These are phyloP conservation scores for Benitochromis conjunctus DNA, from an alignment of 2,113 vertebrate genomes.

Conservation along the genomic window DNA sequence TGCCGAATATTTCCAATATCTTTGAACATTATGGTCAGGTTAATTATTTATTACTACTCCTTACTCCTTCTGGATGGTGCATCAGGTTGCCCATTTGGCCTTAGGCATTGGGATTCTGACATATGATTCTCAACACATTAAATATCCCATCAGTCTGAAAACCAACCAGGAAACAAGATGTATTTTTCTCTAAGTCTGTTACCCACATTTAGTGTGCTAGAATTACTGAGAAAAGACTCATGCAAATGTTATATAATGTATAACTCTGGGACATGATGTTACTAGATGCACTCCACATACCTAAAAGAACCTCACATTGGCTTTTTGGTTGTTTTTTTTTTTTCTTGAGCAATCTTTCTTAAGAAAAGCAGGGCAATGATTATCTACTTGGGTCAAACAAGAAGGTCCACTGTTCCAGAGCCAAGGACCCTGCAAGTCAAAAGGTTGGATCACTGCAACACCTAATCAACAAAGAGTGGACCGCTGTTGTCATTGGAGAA, in stretches of 20 bases:
- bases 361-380: background rate
- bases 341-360: background rate
- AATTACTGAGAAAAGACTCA: background rate
- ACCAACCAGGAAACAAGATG: background rate
- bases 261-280: background rate
- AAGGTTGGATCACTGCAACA: background rate
- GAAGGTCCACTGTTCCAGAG: slow-evolving; percentile 9
- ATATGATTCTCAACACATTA: background rate
- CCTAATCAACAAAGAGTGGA: background rate
- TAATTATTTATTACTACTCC: background rate
- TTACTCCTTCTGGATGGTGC: background rate
- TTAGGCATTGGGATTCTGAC: background rate
- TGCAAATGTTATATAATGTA: background rate
- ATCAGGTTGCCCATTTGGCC: background rate
- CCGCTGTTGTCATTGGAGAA: background rate
- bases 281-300: background rate
- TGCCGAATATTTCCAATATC: background rate
- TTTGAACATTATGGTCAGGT: background rate
- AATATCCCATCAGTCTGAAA: background rate
- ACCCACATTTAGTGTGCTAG: background rate
- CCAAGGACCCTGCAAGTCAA: background rate
- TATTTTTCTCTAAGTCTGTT: background rate
- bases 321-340: background rate
- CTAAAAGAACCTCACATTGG: background rate
- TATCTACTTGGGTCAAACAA: background rate